Conservation (phyloP, 64 coral and sea anemone genomes). For the Platygyra sinensis region DNA sequence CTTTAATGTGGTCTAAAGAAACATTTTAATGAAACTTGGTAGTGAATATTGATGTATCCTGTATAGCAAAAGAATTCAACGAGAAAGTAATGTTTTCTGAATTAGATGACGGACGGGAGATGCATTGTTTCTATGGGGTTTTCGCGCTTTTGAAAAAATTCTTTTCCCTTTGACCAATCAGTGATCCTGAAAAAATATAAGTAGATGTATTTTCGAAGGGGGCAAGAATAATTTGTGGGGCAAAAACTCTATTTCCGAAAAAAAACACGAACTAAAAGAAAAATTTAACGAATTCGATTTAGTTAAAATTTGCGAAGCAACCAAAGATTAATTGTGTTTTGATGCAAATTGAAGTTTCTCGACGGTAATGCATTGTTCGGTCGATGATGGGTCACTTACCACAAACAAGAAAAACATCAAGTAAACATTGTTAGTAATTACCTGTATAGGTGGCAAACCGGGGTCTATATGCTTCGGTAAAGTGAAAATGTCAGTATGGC, state of each 20-base stretch:
- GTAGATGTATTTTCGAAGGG: background rate
- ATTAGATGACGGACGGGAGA: background rate
- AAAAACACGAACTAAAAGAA: background rate
- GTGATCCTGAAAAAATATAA: background rate
- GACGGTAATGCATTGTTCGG: background rate
- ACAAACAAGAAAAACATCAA: background rate
- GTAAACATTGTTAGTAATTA: slow-evolving; percentile 22
- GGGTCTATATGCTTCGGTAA: slow-evolving; percentile 78
- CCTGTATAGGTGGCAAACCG: slow-evolving; percentile 85
- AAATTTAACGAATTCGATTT: background rate
- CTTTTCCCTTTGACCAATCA: background rate
- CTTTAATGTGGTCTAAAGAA: too few relatives aligned
- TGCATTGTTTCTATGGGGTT: background rate
- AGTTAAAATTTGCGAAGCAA: background rate
- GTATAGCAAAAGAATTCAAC: background rate
- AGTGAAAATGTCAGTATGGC: slow-evolving; percentile 62
- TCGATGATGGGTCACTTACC: background rate
- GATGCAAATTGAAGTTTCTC: background rate
- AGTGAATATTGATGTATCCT: background rate
- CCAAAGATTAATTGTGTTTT: background rate
- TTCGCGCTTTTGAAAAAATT: background rate
- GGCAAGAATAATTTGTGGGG: background rate
- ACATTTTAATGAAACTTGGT: background rate
- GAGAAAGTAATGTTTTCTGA: background rate
- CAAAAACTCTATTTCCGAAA: background rate